Percentiles rank a stretch among this genome's conserved stretches.
Conservation (phyloP, 2,888 invertebrate genomes). For the Hoplodrina ambigua region DNA sequence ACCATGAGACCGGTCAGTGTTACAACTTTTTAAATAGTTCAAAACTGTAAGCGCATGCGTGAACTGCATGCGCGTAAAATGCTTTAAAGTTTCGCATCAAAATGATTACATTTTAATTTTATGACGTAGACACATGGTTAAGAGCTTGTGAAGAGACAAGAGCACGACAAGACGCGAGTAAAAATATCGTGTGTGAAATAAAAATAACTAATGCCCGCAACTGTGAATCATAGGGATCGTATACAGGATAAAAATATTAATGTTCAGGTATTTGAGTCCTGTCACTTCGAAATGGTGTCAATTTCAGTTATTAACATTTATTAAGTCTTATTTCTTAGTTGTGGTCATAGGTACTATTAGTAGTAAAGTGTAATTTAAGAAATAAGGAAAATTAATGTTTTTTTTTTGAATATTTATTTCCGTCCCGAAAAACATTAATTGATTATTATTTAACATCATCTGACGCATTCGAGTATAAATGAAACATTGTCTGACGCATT, state of each 20-base stretch:
- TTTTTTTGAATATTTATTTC: too few relatives aligned
- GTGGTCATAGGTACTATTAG: not conserved
- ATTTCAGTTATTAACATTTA: not conserved
- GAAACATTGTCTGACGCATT: not conserved
- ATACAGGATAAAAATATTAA: not conserved
- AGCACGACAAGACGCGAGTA: not conserved
- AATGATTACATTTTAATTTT: not conserved
- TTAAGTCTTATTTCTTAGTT: not conserved
- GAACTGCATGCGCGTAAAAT: too few relatives aligned
- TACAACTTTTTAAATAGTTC: too few relatives aligned
- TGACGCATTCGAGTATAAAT: not conserved
- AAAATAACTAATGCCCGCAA: not conserved
- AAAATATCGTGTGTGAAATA: not conserved
- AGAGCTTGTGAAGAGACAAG: too few relatives aligned
- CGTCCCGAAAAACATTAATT: too few relatives aligned
- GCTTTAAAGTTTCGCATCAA: not conserved
- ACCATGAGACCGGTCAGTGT: too few relatives aligned
- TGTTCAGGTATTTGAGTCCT: not conserved
- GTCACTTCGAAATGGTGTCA: not conserved
- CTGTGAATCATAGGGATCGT: conserved; percentile 4
- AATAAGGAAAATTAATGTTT: too few relatives aligned
- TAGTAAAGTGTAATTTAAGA: too few relatives aligned
- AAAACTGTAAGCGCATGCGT: too few relatives aligned
- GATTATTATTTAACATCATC: not conserved
- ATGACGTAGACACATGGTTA: too few relatives aligned